These are phyloP conservation scores for Hypanus sabinus DNA, from an alignment of 2,113 vertebrate species.

Conservation along the genomic window DNA sequence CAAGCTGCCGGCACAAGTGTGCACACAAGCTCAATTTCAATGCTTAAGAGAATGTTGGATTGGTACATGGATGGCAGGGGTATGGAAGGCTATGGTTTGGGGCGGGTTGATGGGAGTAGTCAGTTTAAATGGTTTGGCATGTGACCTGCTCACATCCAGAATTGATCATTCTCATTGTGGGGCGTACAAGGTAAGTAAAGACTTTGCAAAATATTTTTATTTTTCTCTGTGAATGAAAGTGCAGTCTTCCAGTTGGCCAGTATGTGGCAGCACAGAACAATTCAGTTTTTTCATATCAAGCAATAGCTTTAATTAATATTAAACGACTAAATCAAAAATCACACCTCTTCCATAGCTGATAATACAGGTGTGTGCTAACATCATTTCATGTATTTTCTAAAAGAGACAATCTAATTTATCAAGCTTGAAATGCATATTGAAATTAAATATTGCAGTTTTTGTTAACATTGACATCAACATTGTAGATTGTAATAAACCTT, in stretches of 20 bases:
- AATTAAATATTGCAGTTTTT: background rate
- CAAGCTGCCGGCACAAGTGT: too few relatives aligned
- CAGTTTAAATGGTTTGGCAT: too few relatives aligned
- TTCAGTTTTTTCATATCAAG: background rate
- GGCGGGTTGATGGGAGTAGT: too few relatives aligned
- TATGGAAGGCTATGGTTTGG: too few relatives aligned
- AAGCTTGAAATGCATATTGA: background rate
- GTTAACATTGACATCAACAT: too few relatives aligned
- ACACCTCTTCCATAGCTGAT: background rate
- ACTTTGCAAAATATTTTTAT: background rate
- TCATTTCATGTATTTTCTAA: background rate
- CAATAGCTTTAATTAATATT: background rate
- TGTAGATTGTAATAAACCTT: background rate
- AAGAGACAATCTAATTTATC: background rate
- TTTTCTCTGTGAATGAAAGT: background rate
- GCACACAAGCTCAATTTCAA: too few relatives aligned
- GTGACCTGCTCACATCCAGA: too few relatives aligned
- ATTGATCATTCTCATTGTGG: background rate
- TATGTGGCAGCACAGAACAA: constrained; percentile 25
- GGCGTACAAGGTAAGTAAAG: background rate
- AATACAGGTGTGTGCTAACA: background rate
- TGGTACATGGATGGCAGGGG: too few relatives aligned
- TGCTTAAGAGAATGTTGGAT: too few relatives aligned
- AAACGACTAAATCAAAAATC: background rate
- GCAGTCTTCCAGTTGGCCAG: background rate